Conservation (phyloP, 2,113 vertebrate genomes). For the Calyptommatus sinebrachiatus region DNA sequence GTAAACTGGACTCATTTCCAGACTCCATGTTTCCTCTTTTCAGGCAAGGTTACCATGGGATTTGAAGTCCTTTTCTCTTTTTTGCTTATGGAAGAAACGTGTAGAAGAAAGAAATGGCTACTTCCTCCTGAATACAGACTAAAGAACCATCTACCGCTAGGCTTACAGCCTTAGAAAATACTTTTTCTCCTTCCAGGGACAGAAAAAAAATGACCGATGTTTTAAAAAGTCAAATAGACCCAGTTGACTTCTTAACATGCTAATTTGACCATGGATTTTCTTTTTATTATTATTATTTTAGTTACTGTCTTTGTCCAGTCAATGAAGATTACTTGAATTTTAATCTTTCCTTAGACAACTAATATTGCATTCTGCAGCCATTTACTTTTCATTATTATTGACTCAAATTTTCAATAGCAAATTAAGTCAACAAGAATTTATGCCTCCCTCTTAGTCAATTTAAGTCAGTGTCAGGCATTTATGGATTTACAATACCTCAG, state of each 20-base stretch:
- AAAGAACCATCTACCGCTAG: neutral
- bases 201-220: neutral
- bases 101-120: too few relatives aligned
- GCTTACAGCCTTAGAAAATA: neutral
- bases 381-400: conserved; percentile 73
- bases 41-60: too few relatives aligned
- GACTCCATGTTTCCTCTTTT: too few relatives aligned
- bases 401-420: conserved; percentile 73
- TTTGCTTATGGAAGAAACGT: too few relatives aligned
- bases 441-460: conserved; percentile 64
- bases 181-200: neutral
- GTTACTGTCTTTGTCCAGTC: conserved; percentile 60
- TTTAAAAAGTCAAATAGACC: conserved; percentile 34
- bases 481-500: conserved; percentile 62
- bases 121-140: too few relatives aligned
- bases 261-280: conserved; percentile 68
- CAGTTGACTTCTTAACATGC: conserved; percentile 55
- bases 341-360: conserved; percentile 69
- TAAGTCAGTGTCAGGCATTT: conserved; percentile 65
- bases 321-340: conserved; percentile 72
- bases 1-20: too few relatives aligned
- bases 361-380: conserved; percentile 58
- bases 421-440: conserved; percentile 73
- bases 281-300: conserved; percentile 70
- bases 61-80: too few relatives aligned